Conservation (phyloP, 2,797 vertebrate species). For the Eulemur coronatus region DNA sequence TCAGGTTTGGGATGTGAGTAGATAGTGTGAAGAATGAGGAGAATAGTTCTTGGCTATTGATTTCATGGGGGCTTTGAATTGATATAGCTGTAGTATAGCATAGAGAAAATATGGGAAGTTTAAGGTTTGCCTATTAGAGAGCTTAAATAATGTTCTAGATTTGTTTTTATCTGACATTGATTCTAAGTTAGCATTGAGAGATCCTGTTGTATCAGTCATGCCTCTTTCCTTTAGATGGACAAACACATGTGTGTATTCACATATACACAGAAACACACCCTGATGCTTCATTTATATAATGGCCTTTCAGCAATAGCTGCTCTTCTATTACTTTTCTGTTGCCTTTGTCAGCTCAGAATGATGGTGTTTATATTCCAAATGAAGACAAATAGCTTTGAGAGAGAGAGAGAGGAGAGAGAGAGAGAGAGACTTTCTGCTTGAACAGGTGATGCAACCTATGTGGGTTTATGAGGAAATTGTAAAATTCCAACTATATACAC, state of each 20-base stretch:
- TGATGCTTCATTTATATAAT: not conserved
- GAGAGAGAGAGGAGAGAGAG: not conserved
- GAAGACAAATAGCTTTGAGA: not conserved
- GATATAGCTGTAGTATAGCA: not conserved
- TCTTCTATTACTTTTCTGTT: not conserved
- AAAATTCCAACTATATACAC: not conserved
- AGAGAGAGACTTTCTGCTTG: not conserved
- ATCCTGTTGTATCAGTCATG: not conserved
- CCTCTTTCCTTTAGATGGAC: not conserved
- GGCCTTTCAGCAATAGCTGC: not conserved
- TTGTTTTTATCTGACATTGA: not conserved
- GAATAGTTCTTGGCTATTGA: not conserved
- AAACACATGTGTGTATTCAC: not conserved
- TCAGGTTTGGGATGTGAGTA: not conserved
- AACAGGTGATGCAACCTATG: not conserved
- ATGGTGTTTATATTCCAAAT: not conserved
- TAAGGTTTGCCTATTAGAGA: not conserved
- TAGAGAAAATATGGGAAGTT: not conserved
- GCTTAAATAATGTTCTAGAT: not conserved
- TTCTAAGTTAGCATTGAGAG: not conserved
- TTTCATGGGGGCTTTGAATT: not conserved
- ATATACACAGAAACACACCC: not conserved
- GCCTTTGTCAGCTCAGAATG: not conserved
- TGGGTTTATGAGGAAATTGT: not conserved
- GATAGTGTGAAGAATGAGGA: not conserved